Evolutionary conservation across 2,888 invertebrate species (phyloP).

Genomic region (Spisula subtruncata): DNA sequence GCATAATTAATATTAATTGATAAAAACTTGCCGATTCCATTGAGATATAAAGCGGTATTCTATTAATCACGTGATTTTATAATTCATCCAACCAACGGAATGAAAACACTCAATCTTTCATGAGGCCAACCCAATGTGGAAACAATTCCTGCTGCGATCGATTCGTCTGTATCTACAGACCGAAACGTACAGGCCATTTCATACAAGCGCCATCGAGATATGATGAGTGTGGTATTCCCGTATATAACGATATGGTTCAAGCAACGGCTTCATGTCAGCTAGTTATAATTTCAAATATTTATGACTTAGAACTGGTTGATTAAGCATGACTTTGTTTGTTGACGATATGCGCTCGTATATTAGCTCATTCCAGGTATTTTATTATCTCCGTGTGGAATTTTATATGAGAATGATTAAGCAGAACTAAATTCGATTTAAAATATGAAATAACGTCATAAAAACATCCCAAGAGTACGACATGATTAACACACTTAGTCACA

Average conservation of each 20-base stretch:
- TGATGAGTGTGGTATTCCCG: not conserved
- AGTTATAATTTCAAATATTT: not conserved
- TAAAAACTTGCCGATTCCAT: not conserved
- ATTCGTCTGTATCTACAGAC: not conserved
- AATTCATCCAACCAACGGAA: constrained; percentile 19
- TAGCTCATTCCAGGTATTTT: not conserved
- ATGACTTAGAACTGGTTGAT: not conserved
- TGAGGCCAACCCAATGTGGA: not conserved
- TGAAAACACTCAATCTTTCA: constrained; percentile 23
- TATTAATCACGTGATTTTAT: constrained; percentile 11
- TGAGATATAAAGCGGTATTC: constrained; percentile 10
- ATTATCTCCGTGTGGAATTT: not conserved
- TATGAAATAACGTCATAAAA: not conserved
- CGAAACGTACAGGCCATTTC: not conserved
- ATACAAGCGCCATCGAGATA: not conserved
- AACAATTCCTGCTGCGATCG: not conserved
- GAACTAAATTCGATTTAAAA: not conserved
- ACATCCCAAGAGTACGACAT: not conserved
- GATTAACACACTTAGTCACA: not conserved
- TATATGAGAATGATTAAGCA: not conserved
- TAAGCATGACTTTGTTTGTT: not conserved
- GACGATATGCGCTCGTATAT: not conserved
- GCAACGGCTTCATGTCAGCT: not conserved
- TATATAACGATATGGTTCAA: not conserved
- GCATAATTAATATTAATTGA: not conserved